phyloP scores from a whole-genome alignment of 92 coral and sea anemone species.

The Epizoanthus stellaris region DNA sequence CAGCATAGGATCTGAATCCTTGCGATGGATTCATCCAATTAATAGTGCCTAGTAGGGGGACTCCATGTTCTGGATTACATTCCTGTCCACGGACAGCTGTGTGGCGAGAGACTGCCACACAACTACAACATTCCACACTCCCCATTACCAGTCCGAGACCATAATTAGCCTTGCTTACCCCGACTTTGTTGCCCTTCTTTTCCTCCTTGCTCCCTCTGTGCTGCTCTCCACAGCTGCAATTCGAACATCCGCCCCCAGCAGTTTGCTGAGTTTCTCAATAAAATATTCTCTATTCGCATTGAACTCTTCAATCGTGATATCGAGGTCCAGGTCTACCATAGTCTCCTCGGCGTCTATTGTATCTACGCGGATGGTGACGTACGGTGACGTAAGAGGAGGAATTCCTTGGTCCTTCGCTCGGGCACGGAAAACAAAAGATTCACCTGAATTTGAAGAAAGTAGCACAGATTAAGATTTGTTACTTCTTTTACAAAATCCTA shows the following conservation, averaged over 20 bases:
- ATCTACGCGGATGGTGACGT: conserved; percentile 54
- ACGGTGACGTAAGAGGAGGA: conserved; percentile 51
- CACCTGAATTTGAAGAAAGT: conserved; percentile 12
- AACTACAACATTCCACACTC: too few species aligned
- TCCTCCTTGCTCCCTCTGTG: conserved; percentile 37
- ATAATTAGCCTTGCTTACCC: neutral
- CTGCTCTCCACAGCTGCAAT: conserved; percentile 46
- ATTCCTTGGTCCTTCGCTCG: conserved; percentile 71
- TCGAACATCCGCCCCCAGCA: conserved; percentile 61
- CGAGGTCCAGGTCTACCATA: conserved; percentile 65
- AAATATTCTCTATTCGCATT: conserved; percentile 59
- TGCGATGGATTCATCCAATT: too few species aligned
- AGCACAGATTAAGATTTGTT: too few species aligned
- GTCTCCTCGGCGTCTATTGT: conserved; percentile 61
- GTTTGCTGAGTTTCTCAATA: conserved; percentile 42
- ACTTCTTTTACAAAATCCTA: too few species aligned
- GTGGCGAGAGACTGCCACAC: too few species aligned
- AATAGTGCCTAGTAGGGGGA: too few species aligned
- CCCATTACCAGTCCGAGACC: too few species aligned
- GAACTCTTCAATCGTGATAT: conserved; percentile 64
- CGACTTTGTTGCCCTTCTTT: conserved; percentile 36
- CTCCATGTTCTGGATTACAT: too few species aligned
- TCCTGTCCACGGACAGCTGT: too few species aligned
- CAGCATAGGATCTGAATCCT: too few species aligned
- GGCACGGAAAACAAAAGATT: conserved; percentile 52